Evolutionary conservation across 1,140 invertebrate genomes (phyloP), one percentile per base, ranked within the genome.

Genomic region (Meloidogyne chitwoodi): DNA sequence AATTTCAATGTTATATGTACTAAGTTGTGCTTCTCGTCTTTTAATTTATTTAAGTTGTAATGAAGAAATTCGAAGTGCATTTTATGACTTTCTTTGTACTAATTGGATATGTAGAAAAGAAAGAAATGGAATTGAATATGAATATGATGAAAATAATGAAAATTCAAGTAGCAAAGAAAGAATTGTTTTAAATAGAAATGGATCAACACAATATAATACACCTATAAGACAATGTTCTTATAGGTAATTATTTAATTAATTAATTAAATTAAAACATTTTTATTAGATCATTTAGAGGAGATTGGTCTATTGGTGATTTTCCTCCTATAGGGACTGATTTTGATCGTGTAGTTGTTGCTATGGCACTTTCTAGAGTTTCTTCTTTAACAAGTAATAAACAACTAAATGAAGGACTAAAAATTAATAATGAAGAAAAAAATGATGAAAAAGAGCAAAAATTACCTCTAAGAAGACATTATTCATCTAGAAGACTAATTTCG

Each of bases 21-120:
- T 82, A 8, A 81, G 80, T 34, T 82, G 81, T 75, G 81, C 81
- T 10, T 82, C 82, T 16, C 81, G 81, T 24, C 62, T 82, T 12
- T 34, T 72, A 22, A 66, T 82, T 24, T 82, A 82, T 56, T 27
- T 83, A 19, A 65, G 63, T 11, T 83, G 81, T 66, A 82, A 82
- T 48, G 66, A 82, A 71, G 81, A 82, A 56, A 75, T 82, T 62
- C 67, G 82, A 26, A 70, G 38, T 56, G 80, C 80, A 19, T 79
- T 83, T 44, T 79, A 67, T 68, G 79, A 80, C 12, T 68, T 67
- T 26, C 63, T 81, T 27, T 81, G 70, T 34, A 12, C 48, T 2
- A 65, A n/a, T 29, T 69, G 31, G 26, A 16, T 56, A 19, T 44
- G 68, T 27, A 69, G 6, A 61, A 27, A 26, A n/a, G 38, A 34